A percentile compares a stretch with the other conserved stretches of the same genome.
phyloP scores from a whole-genome alignment of 2,888 invertebrate species.

The Cheiracanthium punctorium region DNA sequence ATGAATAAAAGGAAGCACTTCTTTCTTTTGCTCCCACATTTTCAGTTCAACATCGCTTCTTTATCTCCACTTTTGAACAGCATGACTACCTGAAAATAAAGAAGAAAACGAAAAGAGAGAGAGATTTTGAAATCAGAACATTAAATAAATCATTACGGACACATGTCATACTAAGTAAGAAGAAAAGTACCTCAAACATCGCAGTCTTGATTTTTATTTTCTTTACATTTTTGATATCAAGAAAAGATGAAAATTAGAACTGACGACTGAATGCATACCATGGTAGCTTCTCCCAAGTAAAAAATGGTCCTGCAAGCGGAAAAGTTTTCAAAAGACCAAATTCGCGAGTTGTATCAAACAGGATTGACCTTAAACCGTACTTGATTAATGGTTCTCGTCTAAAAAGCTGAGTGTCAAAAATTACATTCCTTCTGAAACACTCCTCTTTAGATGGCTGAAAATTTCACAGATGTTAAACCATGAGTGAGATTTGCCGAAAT shows the following conservation, averaged over 20 bases:
- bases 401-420: not conserved
- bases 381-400: slow-evolving; percentile 42
- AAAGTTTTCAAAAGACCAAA: slow-evolving; percentile 29
- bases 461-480: slow-evolving; percentile 9
- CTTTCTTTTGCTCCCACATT: not conserved
- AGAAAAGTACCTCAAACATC: slow-evolving; percentile 3
- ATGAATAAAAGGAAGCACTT: not conserved
- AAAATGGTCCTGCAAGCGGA: slow-evolving; percentile 19
- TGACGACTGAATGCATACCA: slow-evolving; percentile 40
- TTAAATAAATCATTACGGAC: slow-evolving; percentile 25
- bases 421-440: not conserved
- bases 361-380: slow-evolving; percentile 18
- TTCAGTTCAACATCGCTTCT: not conserved
- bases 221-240: slow-evolving; percentile 11
- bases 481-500: slow-evolving; percentile 24
- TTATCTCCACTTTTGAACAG: not conserved
- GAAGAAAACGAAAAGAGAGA: not conserved
- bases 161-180: slow-evolving; percentile 29
- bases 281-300: slow-evolving; percentile 25
- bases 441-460: not conserved
- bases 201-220: not conserved
- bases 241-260: slow-evolving; percentile 47
- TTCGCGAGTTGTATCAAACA: slow-evolving; percentile 21
- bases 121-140: not conserved
- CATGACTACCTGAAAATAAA: not conserved